phyloP scores from a whole-genome alignment of 2,888 invertebrate genomes.

The Hirtodrosophila cameraria region DNA sequence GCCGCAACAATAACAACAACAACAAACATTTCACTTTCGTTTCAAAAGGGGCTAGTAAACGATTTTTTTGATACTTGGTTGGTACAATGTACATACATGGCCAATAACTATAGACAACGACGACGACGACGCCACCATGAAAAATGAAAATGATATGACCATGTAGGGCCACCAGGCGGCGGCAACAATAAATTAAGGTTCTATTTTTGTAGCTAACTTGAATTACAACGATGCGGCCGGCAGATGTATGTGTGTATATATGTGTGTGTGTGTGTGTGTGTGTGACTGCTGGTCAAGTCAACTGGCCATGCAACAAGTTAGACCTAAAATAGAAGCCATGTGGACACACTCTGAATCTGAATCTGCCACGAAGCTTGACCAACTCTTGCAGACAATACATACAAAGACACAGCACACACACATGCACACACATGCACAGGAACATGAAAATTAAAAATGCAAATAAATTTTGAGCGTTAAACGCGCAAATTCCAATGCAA shows the following conservation, averaged over 20 bases:
- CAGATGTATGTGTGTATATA: background rate
- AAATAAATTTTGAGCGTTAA: constrained; percentile 79
- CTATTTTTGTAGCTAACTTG: constrained; percentile 78
- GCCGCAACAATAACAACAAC: constrained; percentile 31
- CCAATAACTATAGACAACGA: constrained; percentile 37
- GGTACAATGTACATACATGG: constrained; percentile 12
- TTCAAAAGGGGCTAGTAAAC: constrained; percentile 51
- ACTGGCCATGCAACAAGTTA: constrained; percentile 69
- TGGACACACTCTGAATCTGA: constrained; percentile 29
- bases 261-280: background rate
- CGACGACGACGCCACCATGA: constrained; percentile 41
- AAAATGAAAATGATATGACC: constrained; percentile 76
- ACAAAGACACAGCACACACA: constrained; percentile 12
- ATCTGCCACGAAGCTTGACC: constrained; percentile 47
- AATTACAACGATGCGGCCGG: constrained; percentile 54
- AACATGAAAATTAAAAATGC: constrained; percentile 80
- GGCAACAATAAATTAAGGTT: constrained; percentile 77
- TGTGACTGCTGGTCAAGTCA: constrained; percentile 33
- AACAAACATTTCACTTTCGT: constrained; percentile 71
- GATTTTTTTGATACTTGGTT: constrained; percentile 22
- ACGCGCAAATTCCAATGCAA: constrained; percentile 68
- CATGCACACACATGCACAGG: constrained; percentile 16
- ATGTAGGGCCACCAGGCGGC: constrained; percentile 68
- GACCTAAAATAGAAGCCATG: constrained; percentile 74
- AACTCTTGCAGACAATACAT: constrained; percentile 37